Evolutionary conservation across 2,797 vertebrate genomes (phyloP), one percentile per base, ranked within the genome.

Genomic region (Xiphorhynchus erythropygius): DNA sequence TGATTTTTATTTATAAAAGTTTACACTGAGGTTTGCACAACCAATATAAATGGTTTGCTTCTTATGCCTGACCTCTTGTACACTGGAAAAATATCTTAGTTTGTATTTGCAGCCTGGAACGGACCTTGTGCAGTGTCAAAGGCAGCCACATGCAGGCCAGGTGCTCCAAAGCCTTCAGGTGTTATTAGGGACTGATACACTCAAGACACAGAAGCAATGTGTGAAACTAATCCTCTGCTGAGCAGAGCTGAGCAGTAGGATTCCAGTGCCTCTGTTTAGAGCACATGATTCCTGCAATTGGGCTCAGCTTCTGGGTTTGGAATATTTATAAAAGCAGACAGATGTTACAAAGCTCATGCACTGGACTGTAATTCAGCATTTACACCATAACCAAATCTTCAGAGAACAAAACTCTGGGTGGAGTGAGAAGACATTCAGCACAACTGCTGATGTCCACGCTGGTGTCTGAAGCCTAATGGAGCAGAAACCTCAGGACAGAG

Each of bases 321-420:
- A 94, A 27, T 93, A 95, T 91, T 95, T 94, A 77, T 55, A 73
- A 80, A 76, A 75, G 32, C 41, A 87, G 79, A 73, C 3, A 4
- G 56, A 67, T 89, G 13, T 55, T 70, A 71, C 68, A 89, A 94
- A 93, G 41, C 63, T 73, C 4, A 4, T 86, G 84, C 1, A 4
- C 39, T 23, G 65, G 62, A 78, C 57, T 52, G 50, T 25, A 83
- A 92, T 42, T 60, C 79, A 56, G 49, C 92, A 90, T 93, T 90
- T 76, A 95, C 49, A 90, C 62, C 2, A 0, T 80, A 85, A 95
- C 62, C 44, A 93, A 59, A 93, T 63, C 77, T 95, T 68, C 59
- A 90, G 52, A 84, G 84, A 89, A 91, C 2, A 1, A 85, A 93
- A 83, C 18, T 42, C 55, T 64, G 62, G 32, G 32, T 46, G 23